phyloP scores from a whole-genome alignment of 2,888 invertebrate genomes.

The Thymelicus acteon region DNA sequence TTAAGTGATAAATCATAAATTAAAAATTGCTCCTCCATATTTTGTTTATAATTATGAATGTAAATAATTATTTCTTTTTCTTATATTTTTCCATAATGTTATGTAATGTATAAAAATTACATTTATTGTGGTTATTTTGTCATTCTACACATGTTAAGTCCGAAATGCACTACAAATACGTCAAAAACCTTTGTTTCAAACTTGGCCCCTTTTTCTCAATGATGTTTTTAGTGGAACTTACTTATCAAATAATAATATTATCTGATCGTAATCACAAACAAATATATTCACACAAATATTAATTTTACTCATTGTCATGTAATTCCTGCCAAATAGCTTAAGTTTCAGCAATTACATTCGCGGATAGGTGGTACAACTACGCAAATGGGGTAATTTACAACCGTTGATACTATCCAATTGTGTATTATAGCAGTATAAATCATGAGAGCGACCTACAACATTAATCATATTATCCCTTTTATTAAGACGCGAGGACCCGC shows the following conservation, averaged over 20 bases:
- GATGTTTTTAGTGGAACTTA: neutral
- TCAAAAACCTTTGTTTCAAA: too few species aligned
- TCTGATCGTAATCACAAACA: too few species aligned
- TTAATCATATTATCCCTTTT: conserved; percentile 72
- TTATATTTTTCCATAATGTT: too few species aligned
- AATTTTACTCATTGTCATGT: conserved; percentile 17
- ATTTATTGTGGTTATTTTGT: too few species aligned
- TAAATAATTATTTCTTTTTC: too few species aligned
- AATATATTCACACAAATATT: neutral
- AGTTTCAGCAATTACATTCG: conserved; percentile 30
- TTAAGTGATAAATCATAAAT: too few species aligned
- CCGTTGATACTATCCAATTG: conserved; percentile 30
- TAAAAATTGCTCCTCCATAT: too few species aligned
- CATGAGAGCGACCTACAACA: conserved; percentile 46
- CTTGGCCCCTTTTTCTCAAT: neutral
- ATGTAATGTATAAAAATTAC: too few species aligned
- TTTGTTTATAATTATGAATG: too few species aligned
- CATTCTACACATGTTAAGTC: too few species aligned
- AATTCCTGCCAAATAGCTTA: conserved; percentile 27
- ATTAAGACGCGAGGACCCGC: conserved; percentile 77
- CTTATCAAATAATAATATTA: neutral
- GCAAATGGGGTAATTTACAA: conserved; percentile 34
- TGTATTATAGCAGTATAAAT: conserved; percentile 33
- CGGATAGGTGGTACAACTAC: conserved; percentile 30
- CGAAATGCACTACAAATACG: too few species aligned